A percentile compares a stretch with the other conserved stretches of the same genome.
These are phyloP conservation scores for Eupithecia subfuscata DNA, from an alignment of 2,888 invertebrate genomes.

Conservation along the genomic window DNA sequence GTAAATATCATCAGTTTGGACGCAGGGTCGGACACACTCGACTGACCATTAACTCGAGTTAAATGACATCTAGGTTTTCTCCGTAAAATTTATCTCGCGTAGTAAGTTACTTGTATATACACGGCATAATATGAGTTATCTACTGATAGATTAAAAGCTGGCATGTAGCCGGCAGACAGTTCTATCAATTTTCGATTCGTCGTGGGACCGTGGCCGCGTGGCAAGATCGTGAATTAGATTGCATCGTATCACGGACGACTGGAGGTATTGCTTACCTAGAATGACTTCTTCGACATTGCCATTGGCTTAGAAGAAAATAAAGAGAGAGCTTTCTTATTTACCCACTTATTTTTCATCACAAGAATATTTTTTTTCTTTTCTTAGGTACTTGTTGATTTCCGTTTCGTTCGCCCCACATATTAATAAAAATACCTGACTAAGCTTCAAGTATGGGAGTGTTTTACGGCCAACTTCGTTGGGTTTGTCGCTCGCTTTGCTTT, in stretches of 20 bases:
- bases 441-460: background rate
- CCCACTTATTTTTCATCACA: background rate
- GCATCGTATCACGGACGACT: background rate
- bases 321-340: background rate
- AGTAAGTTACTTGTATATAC: background rate
- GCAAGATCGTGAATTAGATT: background rate
- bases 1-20: background rate
- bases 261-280: background rate
- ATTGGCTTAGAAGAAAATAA: background rate
- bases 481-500: background rate
- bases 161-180: background rate
- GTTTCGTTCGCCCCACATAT: background rate
- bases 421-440: background rate
- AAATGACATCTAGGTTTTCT: background rate
- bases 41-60: background rate
- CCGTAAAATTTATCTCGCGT: background rate
- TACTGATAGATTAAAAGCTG: background rate
- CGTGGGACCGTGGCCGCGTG: background rate
- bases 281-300: background rate
- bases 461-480: background rate
- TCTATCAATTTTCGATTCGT: background rate
- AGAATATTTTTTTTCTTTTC: background rate
- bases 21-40: background rate
- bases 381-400: background rate
- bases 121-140: background rate